Percentiles rank a stretch among this genome's conserved stretches.
Conservation (phyloP, 2,113 vertebrate genomes). For the Hippocampus barbouri region DNA sequence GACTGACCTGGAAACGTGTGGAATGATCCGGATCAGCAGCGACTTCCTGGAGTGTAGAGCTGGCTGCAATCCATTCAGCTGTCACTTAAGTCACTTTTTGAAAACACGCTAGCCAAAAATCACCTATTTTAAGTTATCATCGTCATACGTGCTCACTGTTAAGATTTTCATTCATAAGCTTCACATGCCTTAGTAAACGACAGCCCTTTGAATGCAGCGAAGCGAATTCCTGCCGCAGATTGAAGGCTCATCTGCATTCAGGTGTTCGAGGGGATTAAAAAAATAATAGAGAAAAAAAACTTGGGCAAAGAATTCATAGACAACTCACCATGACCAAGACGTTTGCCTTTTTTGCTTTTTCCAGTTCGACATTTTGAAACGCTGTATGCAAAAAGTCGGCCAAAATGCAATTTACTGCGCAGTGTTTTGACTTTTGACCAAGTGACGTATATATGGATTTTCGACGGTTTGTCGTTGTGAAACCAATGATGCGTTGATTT, state of each 20-base stretch:
- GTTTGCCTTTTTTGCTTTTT: background rate
- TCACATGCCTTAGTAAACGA: background rate
- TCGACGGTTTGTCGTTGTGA: conserved; percentile 18
- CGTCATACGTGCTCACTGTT: background rate
- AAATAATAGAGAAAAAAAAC: background rate
- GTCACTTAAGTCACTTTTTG: background rate
- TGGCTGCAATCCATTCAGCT: background rate
- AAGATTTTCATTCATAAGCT: background rate
- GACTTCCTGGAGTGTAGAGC: background rate
- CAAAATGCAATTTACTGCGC: conserved; percentile 5
- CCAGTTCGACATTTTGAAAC: conserved; percentile 2
- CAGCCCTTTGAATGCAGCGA: background rate
- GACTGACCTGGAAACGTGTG: background rate
- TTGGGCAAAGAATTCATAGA: background rate
- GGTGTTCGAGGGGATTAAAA: background rate
- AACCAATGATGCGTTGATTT: conserved; percentile 25
- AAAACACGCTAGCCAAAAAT: background rate
- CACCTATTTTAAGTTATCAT: background rate
- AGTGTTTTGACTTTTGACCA: conserved; percentile 34
- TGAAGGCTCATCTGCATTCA: background rate
- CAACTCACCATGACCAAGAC: conserved; percentile 48
- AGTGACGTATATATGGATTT: conserved; percentile 37
- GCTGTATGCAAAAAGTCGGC: conserved; percentile 6
- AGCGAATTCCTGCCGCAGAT: background rate
- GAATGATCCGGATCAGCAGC: conserved; percentile 4